Percentiles rank a stretch among this genome's conserved stretches.
These are phyloP conservation scores for Semibalanus balanoides DNA, from an alignment of 1,140 invertebrate genomes.

Conservation along the genomic window DNA sequence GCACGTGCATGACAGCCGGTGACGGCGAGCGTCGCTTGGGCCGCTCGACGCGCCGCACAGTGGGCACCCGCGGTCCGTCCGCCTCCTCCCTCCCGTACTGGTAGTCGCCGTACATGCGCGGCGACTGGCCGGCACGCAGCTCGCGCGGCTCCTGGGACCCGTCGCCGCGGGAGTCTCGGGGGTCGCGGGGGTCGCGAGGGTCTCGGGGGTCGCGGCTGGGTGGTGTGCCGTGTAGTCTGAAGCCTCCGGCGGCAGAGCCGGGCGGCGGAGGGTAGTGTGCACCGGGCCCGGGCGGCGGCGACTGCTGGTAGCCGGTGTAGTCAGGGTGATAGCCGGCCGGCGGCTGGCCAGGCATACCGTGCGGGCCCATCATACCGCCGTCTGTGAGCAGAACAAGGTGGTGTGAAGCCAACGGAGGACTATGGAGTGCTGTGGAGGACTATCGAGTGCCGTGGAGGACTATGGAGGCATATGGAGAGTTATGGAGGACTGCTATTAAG, in stretches of 20 bases:
- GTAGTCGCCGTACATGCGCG: conserved; percentile 10
- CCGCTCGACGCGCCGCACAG: conserved; percentile 2
- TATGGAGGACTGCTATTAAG: no score
- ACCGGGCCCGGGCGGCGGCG: not conserved
- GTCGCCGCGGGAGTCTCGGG: not conserved
- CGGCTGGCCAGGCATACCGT: not conserved
- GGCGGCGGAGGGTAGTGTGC: not conserved
- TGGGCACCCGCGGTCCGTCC: conserved; percentile 17
- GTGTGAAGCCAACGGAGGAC: no score
- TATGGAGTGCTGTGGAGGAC: no score
- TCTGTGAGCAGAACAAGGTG: not conserved
- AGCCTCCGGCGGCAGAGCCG: not conserved
- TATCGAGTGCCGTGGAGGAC: no score
- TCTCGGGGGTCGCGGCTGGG: no score
- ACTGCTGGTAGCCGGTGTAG: not conserved
- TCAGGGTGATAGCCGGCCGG: not conserved
- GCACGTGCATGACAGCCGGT: conserved; percentile 36
- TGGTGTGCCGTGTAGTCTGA: not conserved
- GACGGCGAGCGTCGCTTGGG: not conserved
- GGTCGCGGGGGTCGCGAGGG: no score
- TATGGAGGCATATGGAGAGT: no score
- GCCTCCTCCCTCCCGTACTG: conserved; percentile 11
- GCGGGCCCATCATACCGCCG: not conserved
- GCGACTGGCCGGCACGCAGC: conserved; percentile 9
- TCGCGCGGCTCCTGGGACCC: conserved; percentile 9